Conservation (phyloP, 2,888 invertebrate genomes). For the Stomorhina lunata region DNA sequence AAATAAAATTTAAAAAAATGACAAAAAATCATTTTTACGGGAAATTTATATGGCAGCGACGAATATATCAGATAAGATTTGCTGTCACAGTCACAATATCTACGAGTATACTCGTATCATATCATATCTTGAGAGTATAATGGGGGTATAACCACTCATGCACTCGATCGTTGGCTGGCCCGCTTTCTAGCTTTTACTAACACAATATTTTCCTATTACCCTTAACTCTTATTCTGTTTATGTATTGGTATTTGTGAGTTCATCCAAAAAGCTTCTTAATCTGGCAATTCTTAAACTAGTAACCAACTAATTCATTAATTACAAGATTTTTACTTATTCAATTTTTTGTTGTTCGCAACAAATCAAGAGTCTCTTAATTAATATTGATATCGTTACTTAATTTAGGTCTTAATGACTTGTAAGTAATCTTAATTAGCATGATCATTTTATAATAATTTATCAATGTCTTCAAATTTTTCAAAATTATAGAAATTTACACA, state of each 20-base stretch:
- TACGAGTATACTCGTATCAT: background rate
- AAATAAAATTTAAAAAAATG: background rate
- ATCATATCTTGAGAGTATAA: background rate
- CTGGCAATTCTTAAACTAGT: background rate
- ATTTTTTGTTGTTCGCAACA: background rate
- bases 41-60: slow-evolving; percentile 37
- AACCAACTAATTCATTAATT: background rate
- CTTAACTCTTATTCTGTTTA: background rate
- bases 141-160: slow-evolving; percentile 18
- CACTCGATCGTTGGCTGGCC: background rate
- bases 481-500: too few relatives aligned
- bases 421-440: background rate
- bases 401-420: background rate
- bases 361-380: background rate
- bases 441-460: too few relatives aligned
- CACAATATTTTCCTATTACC: background rate
- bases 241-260: background rate
- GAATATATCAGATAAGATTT: slow-evolving; percentile 50
- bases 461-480: too few relatives aligned
- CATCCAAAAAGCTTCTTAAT: background rate
- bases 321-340: background rate
- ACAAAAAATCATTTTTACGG: slow-evolving; percentile 29
- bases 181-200: background rate
- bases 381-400: background rate
- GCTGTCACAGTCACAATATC: background rate